Evolutionary conservation across 2,113 vertebrate species (phyloP), one percentile per base, ranked within the genome.

Genomic region (Rhinopomastus cyanomelas): DNA sequence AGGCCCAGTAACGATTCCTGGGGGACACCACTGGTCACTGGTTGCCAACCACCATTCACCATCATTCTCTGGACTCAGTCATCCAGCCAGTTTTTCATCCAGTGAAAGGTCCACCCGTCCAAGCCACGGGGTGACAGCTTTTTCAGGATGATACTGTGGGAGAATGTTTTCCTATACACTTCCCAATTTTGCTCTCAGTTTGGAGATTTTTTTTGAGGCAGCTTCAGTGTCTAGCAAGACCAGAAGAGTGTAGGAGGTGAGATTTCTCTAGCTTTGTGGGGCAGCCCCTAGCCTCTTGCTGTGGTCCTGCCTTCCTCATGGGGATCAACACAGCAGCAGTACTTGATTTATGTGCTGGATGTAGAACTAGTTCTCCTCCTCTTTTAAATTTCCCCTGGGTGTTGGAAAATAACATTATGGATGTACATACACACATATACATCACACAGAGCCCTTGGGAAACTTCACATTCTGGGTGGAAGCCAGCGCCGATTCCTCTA

Each of bases 321-420:
- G 44, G 36, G 25, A 88, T 49, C 5, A 8, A 37, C n/a, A 60
- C 61, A 76, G 74, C 36, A 56, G 53, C 77, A 62, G 29, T 34
- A 59, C 64, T 81, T 83, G 39, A 27, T 19, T 74, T 80, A 64
- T 34, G 21, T 3, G 5, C 51, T 68, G 49, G 32, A 72, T 78
- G 26, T 22, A 65, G 77, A 90, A 61, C 60, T 55, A 60, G 36
- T 34, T 56, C 26, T 88, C 25, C 53, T 81, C 52, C 53, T 23
- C 37, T 61, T n/a, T 79, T 91, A 60, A 30, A 80, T 88, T 91
- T 84, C 71, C 67, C 79, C 74, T 66, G 71, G 32, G 42, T 76
- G 75, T 94, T 72, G 80, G 60, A 79, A 90, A 94, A 94, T 60
- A 91, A 69, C 30, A 42, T 81, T 75, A 49, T 75, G 23, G 86